A percentile compares a stretch with the other conserved stretches of the same genome.
phyloP scores from a whole-genome alignment of 2,888 invertebrate genomes.

The Hirtodrosophila confusa region DNA sequence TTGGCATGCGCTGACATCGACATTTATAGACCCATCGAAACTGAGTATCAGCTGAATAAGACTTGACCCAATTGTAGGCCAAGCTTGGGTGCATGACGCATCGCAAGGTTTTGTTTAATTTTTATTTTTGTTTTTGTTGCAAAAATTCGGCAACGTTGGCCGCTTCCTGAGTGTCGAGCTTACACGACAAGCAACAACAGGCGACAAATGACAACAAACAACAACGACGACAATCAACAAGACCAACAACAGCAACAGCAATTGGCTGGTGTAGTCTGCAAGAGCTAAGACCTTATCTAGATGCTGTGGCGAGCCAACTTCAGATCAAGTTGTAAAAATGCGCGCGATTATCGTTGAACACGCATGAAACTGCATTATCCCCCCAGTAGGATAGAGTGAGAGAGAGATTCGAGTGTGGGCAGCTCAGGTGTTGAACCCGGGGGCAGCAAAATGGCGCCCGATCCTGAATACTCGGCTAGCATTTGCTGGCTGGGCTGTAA shows the following conservation, averaged over 20 bases:
- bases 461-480: slow-evolving; percentile 20
- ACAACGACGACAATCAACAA: slow-evolving; percentile 57
- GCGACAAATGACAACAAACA: slow-evolving; percentile 42
- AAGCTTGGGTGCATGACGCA: slow-evolving; percentile 60
- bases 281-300: slow-evolving; percentile 63
- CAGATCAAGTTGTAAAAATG: slow-evolving; percentile 76
- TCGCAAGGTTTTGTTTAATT: slow-evolving; percentile 34
- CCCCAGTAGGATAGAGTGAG: background rate
- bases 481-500: slow-evolving; percentile 16
- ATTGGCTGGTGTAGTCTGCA: slow-evolving; percentile 37
- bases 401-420: slow-evolving; percentile 15
- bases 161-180: slow-evolving; percentile 44
- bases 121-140: slow-evolving; percentile 8
- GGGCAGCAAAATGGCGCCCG: slow-evolving; percentile 44
- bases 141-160: slow-evolving; percentile 17
- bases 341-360: slow-evolving; percentile 58
- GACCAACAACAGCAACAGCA: slow-evolving; percentile 34
- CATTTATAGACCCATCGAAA: slow-evolving; percentile 31
- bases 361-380: slow-evolving; percentile 31
- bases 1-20: slow-evolving; percentile 73
- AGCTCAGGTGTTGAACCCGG: slow-evolving; percentile 47
- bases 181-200: slow-evolving; percentile 50
- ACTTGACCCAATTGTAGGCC: slow-evolving; percentile 65
- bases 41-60: slow-evolving; percentile 50
- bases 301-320: slow-evolving; percentile 46